Base-by-base conservation (phyloP, 1,140 invertebrate species). In the Bradysia coprophila region DNA sequence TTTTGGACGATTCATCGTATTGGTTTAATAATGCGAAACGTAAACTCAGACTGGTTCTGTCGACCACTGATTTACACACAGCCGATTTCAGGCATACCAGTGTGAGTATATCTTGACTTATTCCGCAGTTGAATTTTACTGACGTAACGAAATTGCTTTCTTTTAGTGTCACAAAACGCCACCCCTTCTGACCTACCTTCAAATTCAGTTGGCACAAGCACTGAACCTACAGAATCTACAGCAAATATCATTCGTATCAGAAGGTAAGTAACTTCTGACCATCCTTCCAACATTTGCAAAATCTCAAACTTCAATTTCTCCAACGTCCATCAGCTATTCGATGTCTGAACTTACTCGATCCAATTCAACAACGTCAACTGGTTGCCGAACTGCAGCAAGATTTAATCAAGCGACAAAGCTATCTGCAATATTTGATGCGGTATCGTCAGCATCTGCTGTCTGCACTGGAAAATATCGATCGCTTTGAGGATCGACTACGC, bases 31-130 rank as follows among this genome's bases (percentile, higher is more conserved):
- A 89, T 63, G 86, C 92, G 23, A 95, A 96, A 61, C 76, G 86
- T 46, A 95, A 96, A 58, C 66, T 98, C 28, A 71, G 93, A 32
- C 72, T 88, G 44, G 92, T 97, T 21, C 67, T 98, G 4, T 90
- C 88, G 46, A 84, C 78, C 43, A 76, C 80, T 4, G 82, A 87
- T 54, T 60, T 84, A 43, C 73, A 75, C 38, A 55, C 58, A 32
- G 56, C 54, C 1, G 58, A 61, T 45, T 60, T 61, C 28, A 43
- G 58, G 5, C 58, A 59, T 40, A 57, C 55, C 0, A 56, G 52
- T 5, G 46, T 48, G 46, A 48, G 44, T 32, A 23, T 37, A 5
- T 16, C 21, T 37, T 21, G 42, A 31, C 15, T 43, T 34, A 19
- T 38, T 13, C 24, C 33, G 11, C n/a, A n/a, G n/a, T n/a, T n/a